These are phyloP conservation scores for Mythimna pallens DNA, from an alignment of 2,888 invertebrate genomes.

Conservation along the genomic window DNA sequence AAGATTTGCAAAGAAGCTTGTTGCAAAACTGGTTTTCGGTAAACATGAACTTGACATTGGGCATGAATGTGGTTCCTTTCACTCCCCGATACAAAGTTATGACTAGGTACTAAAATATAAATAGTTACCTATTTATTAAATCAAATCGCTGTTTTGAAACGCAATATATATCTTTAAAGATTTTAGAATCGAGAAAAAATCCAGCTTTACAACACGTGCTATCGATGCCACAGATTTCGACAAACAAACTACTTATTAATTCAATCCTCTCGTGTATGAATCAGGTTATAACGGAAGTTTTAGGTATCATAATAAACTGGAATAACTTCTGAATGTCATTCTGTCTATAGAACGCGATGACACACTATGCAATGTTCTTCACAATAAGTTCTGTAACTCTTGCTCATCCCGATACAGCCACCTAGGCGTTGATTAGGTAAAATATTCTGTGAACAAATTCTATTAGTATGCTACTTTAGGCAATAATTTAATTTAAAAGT, in stretches of 20 bases:
- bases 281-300: constrained; percentile 19
- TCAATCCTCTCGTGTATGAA: neutral
- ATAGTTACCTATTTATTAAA: neutral
- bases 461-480: no score
- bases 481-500: no score
- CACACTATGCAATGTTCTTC: neutral
- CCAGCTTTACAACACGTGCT: constrained; percentile 15
- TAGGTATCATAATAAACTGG: neutral
- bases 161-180: neutral
- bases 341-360: neutral
- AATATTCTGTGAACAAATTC: neutral
- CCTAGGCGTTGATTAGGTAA: neutral
- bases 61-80: constrained; percentile 14
- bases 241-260: constrained; percentile 13
- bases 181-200: neutral
- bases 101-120: neutral
- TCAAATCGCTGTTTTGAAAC: neutral
- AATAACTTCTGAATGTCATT: neutral
- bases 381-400: neutral
- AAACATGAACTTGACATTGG: constrained; percentile 17
- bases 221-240: constrained; percentile 13
- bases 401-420: neutral
- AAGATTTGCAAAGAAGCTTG: constrained; percentile 1
- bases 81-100: neutral
- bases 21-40: constrained; percentile 30